Conservation (phyloP, 1,140 invertebrate genomes). For the Lerema accius region DNA sequence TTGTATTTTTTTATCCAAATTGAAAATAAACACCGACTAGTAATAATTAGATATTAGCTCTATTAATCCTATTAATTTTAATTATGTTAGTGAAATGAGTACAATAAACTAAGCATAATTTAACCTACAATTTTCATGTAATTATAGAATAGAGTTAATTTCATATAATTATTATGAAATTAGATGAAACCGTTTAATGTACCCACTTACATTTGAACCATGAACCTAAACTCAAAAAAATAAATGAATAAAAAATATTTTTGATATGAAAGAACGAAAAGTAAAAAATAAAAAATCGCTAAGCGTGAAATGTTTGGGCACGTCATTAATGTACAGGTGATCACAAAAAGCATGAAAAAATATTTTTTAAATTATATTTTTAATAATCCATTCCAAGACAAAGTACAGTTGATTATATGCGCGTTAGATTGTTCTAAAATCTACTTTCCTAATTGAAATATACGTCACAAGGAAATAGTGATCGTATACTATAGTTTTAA, state of each 20-base stretch:
- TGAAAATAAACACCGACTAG: constrained; percentile 4
- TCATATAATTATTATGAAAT: too few species aligned
- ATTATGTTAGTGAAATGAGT: constrained; percentile 62
- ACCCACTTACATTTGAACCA: background rate
- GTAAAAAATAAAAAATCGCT: constrained; percentile 5
- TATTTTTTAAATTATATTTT: constrained; percentile 8
- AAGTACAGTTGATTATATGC: background rate
- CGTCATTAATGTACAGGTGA: constrained; percentile 2
- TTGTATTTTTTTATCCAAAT: background rate
- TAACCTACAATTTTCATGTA: too few species aligned
- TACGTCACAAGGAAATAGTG: constrained; percentile 38
- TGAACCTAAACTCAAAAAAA: background rate
- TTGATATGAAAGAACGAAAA: constrained; percentile 34
- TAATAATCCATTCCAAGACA: background rate
- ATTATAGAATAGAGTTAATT: too few species aligned
- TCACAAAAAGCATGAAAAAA: constrained; percentile 5
- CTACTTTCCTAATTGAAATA: constrained; percentile 4
- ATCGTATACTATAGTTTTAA: constrained; percentile 50
- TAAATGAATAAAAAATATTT: constrained; percentile 30
- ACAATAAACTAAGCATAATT: constrained; percentile 57
- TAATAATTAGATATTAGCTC: constrained; percentile 7
- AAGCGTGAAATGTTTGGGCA: background rate
- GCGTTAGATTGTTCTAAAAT: background rate
- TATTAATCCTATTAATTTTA: constrained; percentile 35
- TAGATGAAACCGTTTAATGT: too few species aligned